Conservation (phyloP, 2,888 invertebrate genomes). For the Melieria picta region DNA sequence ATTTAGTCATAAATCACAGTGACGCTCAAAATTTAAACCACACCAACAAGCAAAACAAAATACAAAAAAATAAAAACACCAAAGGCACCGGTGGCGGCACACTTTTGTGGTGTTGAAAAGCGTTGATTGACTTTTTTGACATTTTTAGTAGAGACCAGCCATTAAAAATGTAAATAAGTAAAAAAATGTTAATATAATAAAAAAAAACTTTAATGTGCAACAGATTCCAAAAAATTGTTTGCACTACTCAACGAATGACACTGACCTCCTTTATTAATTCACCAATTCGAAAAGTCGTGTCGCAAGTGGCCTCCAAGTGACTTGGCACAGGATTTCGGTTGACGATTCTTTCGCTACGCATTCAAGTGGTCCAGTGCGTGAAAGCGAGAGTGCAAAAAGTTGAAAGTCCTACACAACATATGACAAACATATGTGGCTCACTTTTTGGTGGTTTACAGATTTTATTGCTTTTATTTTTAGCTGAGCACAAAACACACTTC, state of each 20-base stretch:
- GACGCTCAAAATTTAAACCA: background rate
- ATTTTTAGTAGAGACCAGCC: background rate
- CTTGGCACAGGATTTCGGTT: background rate
- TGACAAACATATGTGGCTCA: constrained; percentile 30
- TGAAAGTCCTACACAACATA: constrained; percentile 24
- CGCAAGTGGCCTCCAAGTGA: too few species aligned
- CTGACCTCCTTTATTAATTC: constrained; percentile 44
- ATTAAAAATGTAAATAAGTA: too few species aligned
- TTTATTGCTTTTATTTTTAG: background rate
- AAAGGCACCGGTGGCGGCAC: background rate
- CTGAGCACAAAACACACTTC: background rate
- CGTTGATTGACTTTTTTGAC: constrained; percentile 2
- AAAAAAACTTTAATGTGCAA: too few species aligned
- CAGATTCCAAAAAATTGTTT: background rate
- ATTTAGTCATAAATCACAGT: too few species aligned
- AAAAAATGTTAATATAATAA: too few species aligned
- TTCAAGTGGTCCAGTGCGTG: background rate
- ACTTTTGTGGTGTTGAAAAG: background rate
- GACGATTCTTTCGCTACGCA: background rate
- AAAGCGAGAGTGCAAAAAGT: background rate
- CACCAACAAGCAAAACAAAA: background rate
- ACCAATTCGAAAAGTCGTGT: constrained; percentile 5
- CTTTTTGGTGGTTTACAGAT: constrained; percentile 7
- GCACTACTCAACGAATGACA: constrained; percentile 35
- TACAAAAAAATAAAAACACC: background rate